Evolutionary conservation across 2,888 invertebrate species (phyloP), one percentile per base, ranked within the genome.

Genomic region (Volucella zonaria): DNA sequence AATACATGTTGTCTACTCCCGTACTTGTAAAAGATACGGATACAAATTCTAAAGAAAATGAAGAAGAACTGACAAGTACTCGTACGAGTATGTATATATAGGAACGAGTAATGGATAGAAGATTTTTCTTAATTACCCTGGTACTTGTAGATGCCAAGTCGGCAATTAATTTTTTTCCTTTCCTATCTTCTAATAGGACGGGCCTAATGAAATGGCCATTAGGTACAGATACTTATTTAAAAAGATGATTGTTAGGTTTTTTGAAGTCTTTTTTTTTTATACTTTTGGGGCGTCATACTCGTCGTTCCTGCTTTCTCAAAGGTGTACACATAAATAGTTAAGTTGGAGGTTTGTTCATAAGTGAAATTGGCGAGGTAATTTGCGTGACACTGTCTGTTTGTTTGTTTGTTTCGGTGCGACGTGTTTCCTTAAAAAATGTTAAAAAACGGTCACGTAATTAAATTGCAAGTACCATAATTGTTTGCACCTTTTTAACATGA

Each of bases 41-140:
- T 47, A 45, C 49, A 42, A 9, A 12, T 6, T 3, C 6, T 38
- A 15, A 23, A 38, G n/a, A 11, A n/a, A 58, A 45, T 38, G 11
- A n/a, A 38, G n/a, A 11, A n/a, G 68, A 45, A 45, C 12, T 10
- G 23, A 45, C 6, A 64, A 15, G 51, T 51, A 47, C 12, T 40
- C 18, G 11, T 14, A 52, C 15, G 4, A 47, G 18, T 15, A 38
- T 23, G 49, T 14, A 15, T n/a, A 14, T n/a, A 12, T 23, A 23
- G 54, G 9, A 64, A 52, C 47, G 11, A 18, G 31, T 0, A 23
- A 58, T 18, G 59, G 23, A 38, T 45, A 18, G 49, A 58, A 31
- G 14, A 23, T 15, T 68, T 54, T 68, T 18, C 76, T 42, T 76
- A 76, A 76, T 76, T 76, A 52, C 76, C 52, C 31, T 8, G 12